Evolutionary conservation across 2,113 vertebrate species (phyloP), one percentile per base, ranked within the genome.

Genomic region (Centropus unirufus): DNA sequence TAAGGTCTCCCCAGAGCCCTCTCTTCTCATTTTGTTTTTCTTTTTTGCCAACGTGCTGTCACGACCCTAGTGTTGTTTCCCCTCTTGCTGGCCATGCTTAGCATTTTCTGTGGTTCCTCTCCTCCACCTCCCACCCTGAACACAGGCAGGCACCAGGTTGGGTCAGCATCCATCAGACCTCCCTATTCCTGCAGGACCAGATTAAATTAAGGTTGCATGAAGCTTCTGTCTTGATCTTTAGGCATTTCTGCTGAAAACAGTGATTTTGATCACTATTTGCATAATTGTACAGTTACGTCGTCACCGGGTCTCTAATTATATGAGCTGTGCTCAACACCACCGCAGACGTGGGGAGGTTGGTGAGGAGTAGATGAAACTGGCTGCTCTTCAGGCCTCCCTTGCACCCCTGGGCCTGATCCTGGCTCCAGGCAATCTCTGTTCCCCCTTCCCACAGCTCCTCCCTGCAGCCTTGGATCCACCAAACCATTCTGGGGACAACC

Each of bases 201-300:
- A 89, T 93, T 93, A 64, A 95, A 95, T 95, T 64, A 79, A 91
- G 95, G 93, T 57, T 92, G 87, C 89, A 62, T 14, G 62, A 84
- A 95, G 95, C 91, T 84, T 52, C 94, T 46, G 83, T 57, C 92
- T 93, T 79, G 77, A 87, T 95, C 93, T 95, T 64, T 77, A 76
- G 91, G 81, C 66, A 39, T 95, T 97, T 95, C 94, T 93, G 95
- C 95, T 96, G 95, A 91, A 97, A 95, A 89, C 89, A 67, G 87
- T 84, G 95, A 84, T 92, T 96, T 91, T 85, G 87, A 87, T 63
- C 87, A 64, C 66, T 68, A 91, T 95, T 96, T 97, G 95, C 94
- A 95, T 95, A 92, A 95, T 96, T 94, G 94, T 18, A 21, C 83
- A 11, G 83, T 92, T 80, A 67, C n/a, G 51, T 81, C 40, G 89